Base-by-base conservation (phyloP, 64 coral and sea anemone species). In the Cladopsammia gracilis region DNA sequence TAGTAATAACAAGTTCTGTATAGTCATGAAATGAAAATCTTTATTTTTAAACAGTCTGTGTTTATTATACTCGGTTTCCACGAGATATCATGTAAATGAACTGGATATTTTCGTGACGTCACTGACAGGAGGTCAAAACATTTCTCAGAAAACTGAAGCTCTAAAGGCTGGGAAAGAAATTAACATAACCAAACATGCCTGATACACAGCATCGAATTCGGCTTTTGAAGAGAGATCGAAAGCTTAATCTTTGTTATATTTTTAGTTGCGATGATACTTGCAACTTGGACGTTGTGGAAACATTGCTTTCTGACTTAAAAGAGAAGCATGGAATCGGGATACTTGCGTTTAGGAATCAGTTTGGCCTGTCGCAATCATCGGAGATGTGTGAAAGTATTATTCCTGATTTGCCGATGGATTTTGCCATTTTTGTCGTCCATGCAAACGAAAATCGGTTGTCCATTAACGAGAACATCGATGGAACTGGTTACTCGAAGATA, bases 381-480 rank as follows among this genome's bases (percentile, higher is more conserved):
- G 71, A 93, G 57, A 62, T 84, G 20, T 73, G 86, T 13, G n/a
- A 23, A 3, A 10, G 75, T 19, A 73, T 85, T 0, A 79, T 61
- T 20, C n/a, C 66, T 11, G 45, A 23, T 20, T 42, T 43, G 4
- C 13, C 46, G 42, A 66, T 84, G 44, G 86, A 93, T 79, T 86
- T 69, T 58, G 95, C 95, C 13, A 80, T 96, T 70, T 93, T 96
- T 85, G 95, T 89, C 64, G 95, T 96, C 16, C 90, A 96, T 86
- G 95, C 90, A 16, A 58, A 96, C 25, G 95, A 96, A 76, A 90
- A 86, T 46, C 58, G 78, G 3, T 48, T 96, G 0, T 93, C 86
- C 24, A 34, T 96, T 11, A 96, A 96, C 79, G 90, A 93, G 62
- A 18, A 84, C 13, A 92, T 66, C 19, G 79, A 70, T 77, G 90